phyloP scores from a whole-genome alignment of 2,113 vertebrate species.

The Neomonachus schauinslandi region DNA sequence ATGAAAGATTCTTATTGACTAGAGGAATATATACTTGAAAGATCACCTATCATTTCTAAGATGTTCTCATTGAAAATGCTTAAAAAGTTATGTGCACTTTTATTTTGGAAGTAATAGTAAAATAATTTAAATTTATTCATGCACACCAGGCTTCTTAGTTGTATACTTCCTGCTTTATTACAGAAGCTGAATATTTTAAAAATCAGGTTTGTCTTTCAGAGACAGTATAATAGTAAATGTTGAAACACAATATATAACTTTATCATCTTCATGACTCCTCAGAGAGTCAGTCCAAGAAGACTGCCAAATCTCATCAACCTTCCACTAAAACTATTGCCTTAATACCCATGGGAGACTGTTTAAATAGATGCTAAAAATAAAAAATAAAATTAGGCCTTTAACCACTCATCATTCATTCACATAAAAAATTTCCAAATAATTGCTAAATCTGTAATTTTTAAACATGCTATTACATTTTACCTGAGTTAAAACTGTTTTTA shows the following conservation, averaged over 20 bases:
- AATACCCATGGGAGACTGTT: background rate
- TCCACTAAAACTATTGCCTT: slow-evolving; percentile 31
- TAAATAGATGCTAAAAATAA: slow-evolving; percentile 37
- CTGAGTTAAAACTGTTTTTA: background rate
- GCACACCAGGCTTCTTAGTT: slow-evolving; percentile 46
- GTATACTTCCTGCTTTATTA: slow-evolving; percentile 47
- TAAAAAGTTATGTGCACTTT: slow-evolving; percentile 64
- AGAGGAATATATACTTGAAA: slow-evolving; percentile 55
- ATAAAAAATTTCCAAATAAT: background rate
- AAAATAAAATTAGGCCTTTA: background rate
- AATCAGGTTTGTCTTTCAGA: slow-evolving; percentile 38
- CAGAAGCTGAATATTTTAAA: slow-evolving; percentile 18
- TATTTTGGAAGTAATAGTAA: slow-evolving; percentile 54
- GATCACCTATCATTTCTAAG: background rate
- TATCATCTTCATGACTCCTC: slow-evolving; percentile 49
- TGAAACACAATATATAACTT: slow-evolving; percentile 43
- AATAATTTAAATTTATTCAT: slow-evolving; percentile 73
- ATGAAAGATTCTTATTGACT: background rate
- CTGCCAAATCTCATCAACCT: background rate
- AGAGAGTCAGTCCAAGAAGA: background rate
- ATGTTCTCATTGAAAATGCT: background rate
- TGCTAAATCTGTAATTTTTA: slow-evolving; percentile 42
- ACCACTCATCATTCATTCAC: background rate
- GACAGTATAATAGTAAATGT: slow-evolving; percentile 39
- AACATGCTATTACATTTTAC: background rate